phyloP scores from a whole-genome alignment of 2,888 invertebrate species.

The Gibbula magus region DNA sequence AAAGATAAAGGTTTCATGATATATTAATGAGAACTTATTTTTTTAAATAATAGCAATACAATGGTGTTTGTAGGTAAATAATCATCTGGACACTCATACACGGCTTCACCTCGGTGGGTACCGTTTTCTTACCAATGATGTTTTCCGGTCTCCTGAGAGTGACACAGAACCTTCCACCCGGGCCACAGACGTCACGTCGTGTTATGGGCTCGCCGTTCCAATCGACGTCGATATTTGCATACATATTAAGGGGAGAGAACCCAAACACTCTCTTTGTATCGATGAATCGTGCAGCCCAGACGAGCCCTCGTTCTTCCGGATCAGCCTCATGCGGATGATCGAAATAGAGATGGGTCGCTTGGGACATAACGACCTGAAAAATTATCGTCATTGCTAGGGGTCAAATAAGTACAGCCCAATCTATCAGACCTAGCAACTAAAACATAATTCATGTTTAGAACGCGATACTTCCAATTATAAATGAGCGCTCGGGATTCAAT shows the following conservation, averaged over 20 bases:
- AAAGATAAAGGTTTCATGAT: too few species aligned
- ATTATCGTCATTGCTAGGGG: too few species aligned
- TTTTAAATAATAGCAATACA: too few species aligned
- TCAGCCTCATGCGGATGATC: conserved; percentile 65
- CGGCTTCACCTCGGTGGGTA: neutral
- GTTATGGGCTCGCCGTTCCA: conserved; percentile 52
- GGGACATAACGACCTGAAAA: conserved; percentile 52
- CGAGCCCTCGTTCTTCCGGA: conserved; percentile 60
- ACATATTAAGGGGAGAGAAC: conserved; percentile 55
- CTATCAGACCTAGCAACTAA: too few species aligned
- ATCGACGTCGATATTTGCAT: conserved; percentile 51
- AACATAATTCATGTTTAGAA: too few species aligned
- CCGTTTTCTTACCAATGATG: conserved; percentile 56
- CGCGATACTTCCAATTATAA: too few species aligned
- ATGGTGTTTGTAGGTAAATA: too few species aligned
- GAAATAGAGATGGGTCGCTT: conserved; percentile 59
- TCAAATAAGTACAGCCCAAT: too few species aligned
- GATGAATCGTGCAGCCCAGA: conserved; percentile 61
- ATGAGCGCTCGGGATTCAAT: too few species aligned
- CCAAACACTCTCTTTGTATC: conserved; percentile 50
- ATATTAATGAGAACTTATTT: too few species aligned
- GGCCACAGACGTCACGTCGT: conserved; percentile 48
- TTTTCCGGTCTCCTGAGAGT: conserved; percentile 58
- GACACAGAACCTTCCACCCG: conserved; percentile 51
- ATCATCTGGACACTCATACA: too few species aligned